phyloP scores from a whole-genome alignment of 2,797 vertebrate species.

The Rallus crepitans region DNA sequence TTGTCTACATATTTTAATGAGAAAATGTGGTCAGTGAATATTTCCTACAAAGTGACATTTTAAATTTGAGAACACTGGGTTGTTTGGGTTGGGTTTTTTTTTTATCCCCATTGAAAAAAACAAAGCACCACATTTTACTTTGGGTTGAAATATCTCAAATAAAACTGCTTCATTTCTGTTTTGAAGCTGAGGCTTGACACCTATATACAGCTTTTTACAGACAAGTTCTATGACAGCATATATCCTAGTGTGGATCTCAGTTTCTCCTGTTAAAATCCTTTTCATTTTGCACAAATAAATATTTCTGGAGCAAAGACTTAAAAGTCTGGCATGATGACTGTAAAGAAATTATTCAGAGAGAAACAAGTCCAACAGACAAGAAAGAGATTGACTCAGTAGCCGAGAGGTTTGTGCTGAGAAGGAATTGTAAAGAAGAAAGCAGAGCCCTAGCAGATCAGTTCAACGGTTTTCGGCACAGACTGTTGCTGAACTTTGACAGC shows the following conservation, averaged over 20 bases:
- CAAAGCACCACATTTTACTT: background rate
- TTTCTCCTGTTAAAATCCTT: slow-evolving; percentile 2
- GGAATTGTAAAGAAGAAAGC: slow-evolving; percentile 47
- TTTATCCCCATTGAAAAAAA: background rate
- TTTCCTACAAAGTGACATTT: background rate
- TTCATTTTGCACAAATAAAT: slow-evolving; percentile 16
- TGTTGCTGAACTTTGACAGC: slow-evolving; percentile 53
- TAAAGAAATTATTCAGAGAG: slow-evolving; percentile 38
- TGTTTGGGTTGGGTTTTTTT: background rate
- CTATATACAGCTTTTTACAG: background rate
- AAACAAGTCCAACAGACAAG: slow-evolving; percentile 33
- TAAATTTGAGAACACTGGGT: background rate
- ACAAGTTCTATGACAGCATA: background rate
- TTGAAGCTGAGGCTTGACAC: background rate
- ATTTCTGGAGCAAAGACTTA: slow-evolving; percentile 1
- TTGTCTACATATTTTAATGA: background rate
- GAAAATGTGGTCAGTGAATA: background rate
- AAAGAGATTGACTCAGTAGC: slow-evolving; percentile 13
- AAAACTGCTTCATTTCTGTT: background rate
- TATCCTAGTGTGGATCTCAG: background rate
- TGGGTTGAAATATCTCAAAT: background rate
- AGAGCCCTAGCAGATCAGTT: background rate
- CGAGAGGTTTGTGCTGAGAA: background rate
- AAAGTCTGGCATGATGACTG: background rate
- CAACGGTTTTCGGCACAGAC: background rate